Percentiles rank a stretch among this genome's conserved stretches.
These are phyloP conservation scores for Drosophila neocordata DNA, from an alignment of 1,140 invertebrate genomes.

Conservation along the genomic window DNA sequence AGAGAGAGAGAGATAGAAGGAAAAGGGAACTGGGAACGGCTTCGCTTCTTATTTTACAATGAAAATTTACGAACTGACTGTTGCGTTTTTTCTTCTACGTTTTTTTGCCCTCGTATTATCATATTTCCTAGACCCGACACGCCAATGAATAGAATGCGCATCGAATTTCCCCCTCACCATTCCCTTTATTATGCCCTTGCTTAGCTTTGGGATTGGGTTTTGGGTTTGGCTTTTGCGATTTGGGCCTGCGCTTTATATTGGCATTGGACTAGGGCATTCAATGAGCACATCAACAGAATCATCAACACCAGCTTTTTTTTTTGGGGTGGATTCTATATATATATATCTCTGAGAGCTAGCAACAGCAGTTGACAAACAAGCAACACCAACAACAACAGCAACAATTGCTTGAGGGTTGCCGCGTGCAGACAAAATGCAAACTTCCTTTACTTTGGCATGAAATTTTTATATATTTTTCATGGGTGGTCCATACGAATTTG, in stretches of 20 bases:
- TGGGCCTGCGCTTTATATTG: not conserved
- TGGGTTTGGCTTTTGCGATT: not conserved
- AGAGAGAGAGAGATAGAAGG: too few relatives aligned
- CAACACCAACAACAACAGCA: constrained; percentile 59
- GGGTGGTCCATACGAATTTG: constrained; percentile 57
- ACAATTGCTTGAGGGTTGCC: constrained; percentile 53
- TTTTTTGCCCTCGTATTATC: constrained; percentile 60
- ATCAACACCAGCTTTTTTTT: constrained; percentile 72
- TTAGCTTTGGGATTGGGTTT: constrained; percentile 32
- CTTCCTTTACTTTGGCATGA: constrained; percentile 40
- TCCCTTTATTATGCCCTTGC: too few relatives aligned
- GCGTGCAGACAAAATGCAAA: constrained; percentile 69
- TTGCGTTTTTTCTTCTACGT: constrained; percentile 62
- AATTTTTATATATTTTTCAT: constrained; percentile 32
- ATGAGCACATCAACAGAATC: constrained; percentile 76
- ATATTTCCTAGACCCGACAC: constrained; percentile 71
- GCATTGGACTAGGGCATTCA: constrained; percentile 38
- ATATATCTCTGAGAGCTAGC: constrained; percentile 10
- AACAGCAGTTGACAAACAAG: constrained; percentile 79
- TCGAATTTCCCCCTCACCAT: constrained; percentile 78
- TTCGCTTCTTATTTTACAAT: constrained; percentile 66
- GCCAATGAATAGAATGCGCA: constrained; percentile 77
- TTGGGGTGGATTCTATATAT: constrained; percentile 20
- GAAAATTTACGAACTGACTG: constrained; percentile 80
- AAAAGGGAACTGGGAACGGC: constrained; percentile 15